phyloP scores from a whole-genome alignment of 2,113 vertebrate genomes.

The Puffinus mauretanicus region DNA sequence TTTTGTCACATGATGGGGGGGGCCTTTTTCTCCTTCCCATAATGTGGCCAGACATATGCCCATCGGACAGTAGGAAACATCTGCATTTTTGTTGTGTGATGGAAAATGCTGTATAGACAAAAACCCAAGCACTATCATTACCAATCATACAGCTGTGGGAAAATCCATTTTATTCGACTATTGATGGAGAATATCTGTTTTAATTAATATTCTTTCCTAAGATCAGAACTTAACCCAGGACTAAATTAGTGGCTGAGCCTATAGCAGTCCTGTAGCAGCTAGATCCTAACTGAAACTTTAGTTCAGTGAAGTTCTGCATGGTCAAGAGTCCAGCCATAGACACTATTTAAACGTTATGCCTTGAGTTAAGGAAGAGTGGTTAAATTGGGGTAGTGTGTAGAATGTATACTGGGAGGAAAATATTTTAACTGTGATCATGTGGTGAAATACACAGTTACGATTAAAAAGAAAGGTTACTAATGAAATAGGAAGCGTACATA shows the following conservation, averaged over 20 bases:
- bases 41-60: too few species aligned
- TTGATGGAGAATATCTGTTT: background rate
- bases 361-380: background rate
- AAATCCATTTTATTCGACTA: background rate
- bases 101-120: background rate
- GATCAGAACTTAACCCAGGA: background rate
- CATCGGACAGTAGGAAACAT: background rate
- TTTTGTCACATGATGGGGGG: background rate
- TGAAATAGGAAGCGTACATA: background rate
- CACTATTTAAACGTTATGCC: background rate
- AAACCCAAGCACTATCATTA: background rate
- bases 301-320: background rate
- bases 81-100: background rate
- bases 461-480: background rate
- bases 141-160: background rate
- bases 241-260: background rate
- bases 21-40: background rate
- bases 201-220: background rate
- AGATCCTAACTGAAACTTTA: background rate
- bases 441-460: background rate
- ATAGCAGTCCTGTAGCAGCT: background rate
- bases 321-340: background rate
- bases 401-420: background rate
- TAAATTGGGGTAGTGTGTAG: background rate
- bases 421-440: background rate